Base-by-base conservation (phyloP, 2,888 invertebrate genomes). In the Drosophila basisetae region DNA sequence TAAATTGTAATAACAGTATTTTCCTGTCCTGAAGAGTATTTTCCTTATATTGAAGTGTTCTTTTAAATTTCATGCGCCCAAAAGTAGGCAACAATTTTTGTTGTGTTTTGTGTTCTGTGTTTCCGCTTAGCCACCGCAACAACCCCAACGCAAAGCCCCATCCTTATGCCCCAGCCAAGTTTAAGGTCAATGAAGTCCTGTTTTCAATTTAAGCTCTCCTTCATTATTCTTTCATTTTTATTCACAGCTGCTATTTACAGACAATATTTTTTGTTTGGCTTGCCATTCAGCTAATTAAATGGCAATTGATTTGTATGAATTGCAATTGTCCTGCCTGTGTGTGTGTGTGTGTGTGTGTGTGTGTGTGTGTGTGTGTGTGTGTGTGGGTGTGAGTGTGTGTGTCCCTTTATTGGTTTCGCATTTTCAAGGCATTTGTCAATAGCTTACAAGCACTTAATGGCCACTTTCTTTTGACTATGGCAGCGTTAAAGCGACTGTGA, bases 261-360 rank as follows among this genome's bases (percentile, higher is more conserved):
- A 22, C 39, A 25, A 39, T 41, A 52, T 30, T 59, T 66, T 39
- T 53, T 66, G 60, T 68, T 66, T 58, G 67, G 55, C 66, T 63
- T 55, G 55, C 11, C 39, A n/a, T 53, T 39, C 52, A 61, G 43
- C 81, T 80, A 75, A 83, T 83, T 80, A 83, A 83, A 76, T 66
- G 58, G n/a, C 67, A 70, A 80, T 85, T 85, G 75, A 73, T 77
- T 71, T 69, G 75, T 71, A 66, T 63, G 62, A 58, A 67, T 60
- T 60, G 65, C 55, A 62, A 16, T 61, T 64, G 60, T 50, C 3
- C 37, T 37, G 25, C 28, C 11, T 28, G 37, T 37, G 33, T 9
- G 25, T 30, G 33, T 41, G 35, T 41, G 35, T 47, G 53, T 25
- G 52, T 47, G 50, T 58, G 33, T 11, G 18, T 22, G 33, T 39